These are phyloP conservation scores for Mungos mungo DNA, from an alignment of 2,113 vertebrate species.

Conservation along the genomic window DNA sequence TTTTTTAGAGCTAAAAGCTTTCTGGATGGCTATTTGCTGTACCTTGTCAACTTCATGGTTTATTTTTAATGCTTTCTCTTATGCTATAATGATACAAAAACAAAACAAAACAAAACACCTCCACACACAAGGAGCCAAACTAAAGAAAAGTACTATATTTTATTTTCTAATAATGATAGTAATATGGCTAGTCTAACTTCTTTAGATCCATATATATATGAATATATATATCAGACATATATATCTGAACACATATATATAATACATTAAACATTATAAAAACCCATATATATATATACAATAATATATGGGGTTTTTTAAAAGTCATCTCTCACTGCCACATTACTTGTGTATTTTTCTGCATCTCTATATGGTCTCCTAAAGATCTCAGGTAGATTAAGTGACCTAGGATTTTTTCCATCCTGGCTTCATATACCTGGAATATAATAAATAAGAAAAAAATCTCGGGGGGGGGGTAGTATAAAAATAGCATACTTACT, in stretches of 20 bases:
- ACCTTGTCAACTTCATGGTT: conserved; percentile 27
- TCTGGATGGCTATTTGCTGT: neutral
- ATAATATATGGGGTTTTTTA: neutral
- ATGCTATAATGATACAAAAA: neutral
- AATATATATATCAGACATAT: too few species aligned
- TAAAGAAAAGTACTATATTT: neutral
- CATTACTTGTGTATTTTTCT: neutral
- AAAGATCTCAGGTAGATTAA: conserved; percentile 43
- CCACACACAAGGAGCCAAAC: conserved; percentile 11
- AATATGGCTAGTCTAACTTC: neutral
- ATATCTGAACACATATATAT: too few species aligned
- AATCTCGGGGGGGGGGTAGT: neutral
- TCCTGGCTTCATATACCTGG: neutral
- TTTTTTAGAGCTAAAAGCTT: conserved; percentile 43
- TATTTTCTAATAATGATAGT: conserved; percentile 32
- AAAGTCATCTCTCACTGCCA: neutral
- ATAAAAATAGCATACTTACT: neutral
- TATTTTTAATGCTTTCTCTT: conserved; percentile 12
- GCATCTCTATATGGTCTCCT: neutral
- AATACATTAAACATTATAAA: too few species aligned
- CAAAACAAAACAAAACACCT: neutral
- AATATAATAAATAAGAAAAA: conserved; percentile 58
- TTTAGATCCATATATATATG: neutral
- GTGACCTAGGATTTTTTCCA: neutral
- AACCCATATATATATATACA: too few species aligned